Percentiles rank a stretch among this genome's conserved stretches.
phyloP scores from a whole-genome alignment of 2,888 invertebrate genomes.

The Catocala fraxini region DNA sequence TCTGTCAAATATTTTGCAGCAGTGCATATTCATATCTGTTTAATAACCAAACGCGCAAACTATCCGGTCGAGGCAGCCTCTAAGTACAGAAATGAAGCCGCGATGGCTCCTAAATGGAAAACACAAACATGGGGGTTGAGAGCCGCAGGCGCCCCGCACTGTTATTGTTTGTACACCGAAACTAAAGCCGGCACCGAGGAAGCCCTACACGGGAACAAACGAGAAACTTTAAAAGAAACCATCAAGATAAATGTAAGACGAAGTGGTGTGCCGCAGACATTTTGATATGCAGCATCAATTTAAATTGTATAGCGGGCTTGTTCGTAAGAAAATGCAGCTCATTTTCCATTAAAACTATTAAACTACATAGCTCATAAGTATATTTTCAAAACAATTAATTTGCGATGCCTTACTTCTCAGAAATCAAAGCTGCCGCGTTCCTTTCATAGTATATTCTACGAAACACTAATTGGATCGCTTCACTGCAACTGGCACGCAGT shows the following conservation, averaged over 20 bases:
- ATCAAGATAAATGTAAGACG: conserved; percentile 49
- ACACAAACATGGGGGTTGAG: conserved; percentile 76
- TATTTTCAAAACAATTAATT: conserved; percentile 11
- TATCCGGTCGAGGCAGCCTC: conserved; percentile 44
- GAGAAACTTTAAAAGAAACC: conserved; percentile 67
- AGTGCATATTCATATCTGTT: conserved; percentile 26
- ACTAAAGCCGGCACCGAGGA: conserved; percentile 68
- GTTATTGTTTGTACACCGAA: conserved; percentile 84
- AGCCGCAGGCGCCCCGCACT: conserved; percentile 70
- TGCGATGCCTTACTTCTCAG: background rate
- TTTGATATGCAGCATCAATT: conserved; percentile 42
- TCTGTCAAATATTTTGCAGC: background rate
- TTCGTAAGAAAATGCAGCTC: conserved; percentile 3
- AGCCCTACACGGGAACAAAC: conserved; percentile 53
- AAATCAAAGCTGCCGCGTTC: conserved; percentile 1
- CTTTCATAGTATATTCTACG: background rate
- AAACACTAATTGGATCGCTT: conserved; percentile 4
- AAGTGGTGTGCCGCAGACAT: conserved; percentile 30
- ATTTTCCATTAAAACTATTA: conserved; percentile 11
- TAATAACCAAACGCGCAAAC: conserved; percentile 46
- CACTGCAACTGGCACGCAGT: background rate
- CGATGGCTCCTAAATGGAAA: conserved; percentile 76
- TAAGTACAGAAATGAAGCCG: conserved; percentile 67
- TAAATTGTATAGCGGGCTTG: conserved; percentile 14
- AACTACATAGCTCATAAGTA: conserved; percentile 6